These are phyloP conservation scores for Eristalis intricaria DNA, from an alignment of 2,888 invertebrate genomes.

Conservation along the genomic window DNA sequence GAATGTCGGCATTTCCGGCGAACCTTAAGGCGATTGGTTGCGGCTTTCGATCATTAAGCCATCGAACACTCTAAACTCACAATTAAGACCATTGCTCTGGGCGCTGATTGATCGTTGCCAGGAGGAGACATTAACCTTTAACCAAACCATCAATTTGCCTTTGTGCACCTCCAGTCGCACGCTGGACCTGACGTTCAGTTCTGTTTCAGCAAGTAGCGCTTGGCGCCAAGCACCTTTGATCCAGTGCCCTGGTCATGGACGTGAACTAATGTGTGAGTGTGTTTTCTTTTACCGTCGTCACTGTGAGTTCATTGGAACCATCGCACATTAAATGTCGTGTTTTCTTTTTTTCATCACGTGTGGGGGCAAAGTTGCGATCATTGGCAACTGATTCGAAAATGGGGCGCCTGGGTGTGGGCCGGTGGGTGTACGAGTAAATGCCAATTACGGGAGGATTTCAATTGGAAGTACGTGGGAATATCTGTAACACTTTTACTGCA, in stretches of 20 bases:
- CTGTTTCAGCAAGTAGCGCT: neutral
- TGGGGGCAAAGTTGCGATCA: neutral
- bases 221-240: neutral
- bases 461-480: slow-evolving; percentile 20
- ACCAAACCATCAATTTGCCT: neutral
- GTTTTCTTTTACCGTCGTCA: neutral
- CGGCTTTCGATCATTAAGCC: neutral
- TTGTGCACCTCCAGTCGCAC: no score
- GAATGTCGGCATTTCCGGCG: neutral
- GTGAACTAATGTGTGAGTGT: neutral
- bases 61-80: neutral
- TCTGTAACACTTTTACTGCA: slow-evolving; percentile 9
- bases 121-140: neutral
- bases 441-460: slow-evolving; percentile 6
- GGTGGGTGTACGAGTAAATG: slow-evolving; percentile 8
- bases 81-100: neutral
- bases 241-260: neutral
- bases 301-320: neutral
- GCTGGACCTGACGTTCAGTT: no score
- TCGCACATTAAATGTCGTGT: neutral
- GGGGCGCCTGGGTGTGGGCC: neutral
- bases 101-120: neutral
- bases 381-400: neutral
- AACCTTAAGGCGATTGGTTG: neutral
- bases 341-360: neutral